These are phyloP conservation scores for Lophochroa leadbeateri DNA, from an alignment of 2,113 vertebrate genomes.

Conservation along the genomic window DNA sequence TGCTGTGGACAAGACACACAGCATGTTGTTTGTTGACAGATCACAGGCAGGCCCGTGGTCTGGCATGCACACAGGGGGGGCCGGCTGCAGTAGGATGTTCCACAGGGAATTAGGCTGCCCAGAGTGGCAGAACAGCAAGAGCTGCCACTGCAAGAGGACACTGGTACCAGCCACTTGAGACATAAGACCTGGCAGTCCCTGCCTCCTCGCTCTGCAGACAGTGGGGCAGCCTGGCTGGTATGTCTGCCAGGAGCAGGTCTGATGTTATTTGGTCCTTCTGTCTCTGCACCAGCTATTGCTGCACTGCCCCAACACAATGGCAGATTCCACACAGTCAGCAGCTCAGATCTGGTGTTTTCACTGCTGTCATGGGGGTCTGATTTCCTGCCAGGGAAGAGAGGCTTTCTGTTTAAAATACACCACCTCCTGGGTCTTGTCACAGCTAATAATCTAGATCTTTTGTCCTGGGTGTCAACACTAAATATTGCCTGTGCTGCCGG, in stretches of 20 bases:
- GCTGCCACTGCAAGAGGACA: background rate
- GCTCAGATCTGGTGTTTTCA: background rate
- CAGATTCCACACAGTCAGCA: fast-evolving
- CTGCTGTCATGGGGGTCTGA: fast-evolving
- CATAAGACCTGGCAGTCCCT: background rate
- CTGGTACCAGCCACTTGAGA: background rate
- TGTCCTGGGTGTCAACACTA: background rate
- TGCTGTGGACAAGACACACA: background rate
- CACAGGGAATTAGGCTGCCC: background rate
- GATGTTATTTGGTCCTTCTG: background rate
- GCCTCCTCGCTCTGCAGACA: background rate
- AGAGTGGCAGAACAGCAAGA: background rate
- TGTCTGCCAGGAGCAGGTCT: background rate
- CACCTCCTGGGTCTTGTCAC: background rate
- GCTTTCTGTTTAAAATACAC: background rate
- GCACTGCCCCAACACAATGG: background rate
- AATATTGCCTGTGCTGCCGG: background rate
- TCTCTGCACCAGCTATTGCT: background rate
- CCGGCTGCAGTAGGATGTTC: fast-evolving
- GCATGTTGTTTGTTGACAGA: background rate
- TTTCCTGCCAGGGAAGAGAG: background rate
- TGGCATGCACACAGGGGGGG: background rate
- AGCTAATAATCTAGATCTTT: background rate
- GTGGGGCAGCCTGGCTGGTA: background rate
- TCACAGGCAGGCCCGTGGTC: background rate